Base-by-base conservation (phyloP, 2,797 vertebrate species). In the Podarcis lilfordi region DNA sequence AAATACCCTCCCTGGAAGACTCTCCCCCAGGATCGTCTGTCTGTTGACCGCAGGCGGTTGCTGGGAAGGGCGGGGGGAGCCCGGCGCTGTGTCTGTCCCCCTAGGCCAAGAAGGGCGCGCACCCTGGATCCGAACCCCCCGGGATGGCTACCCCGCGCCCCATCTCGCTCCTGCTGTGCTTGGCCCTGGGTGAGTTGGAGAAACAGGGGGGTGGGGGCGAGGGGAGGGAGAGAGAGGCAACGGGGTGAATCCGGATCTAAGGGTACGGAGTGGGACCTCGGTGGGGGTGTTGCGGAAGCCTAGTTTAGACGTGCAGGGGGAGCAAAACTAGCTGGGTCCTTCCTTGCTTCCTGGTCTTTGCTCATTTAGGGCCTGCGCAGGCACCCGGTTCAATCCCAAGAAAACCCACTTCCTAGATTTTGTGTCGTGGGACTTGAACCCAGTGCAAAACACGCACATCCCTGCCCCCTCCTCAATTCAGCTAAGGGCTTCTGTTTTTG, bases 1-100 rank as follows among this genome's bases (percentile, higher is more conserved):
- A 84, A 90, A 90, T 90, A 90, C 81, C 68, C 68, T 87, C 76
- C 66, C 81, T 50, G 66, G 74, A 74, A 83, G 80, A 45, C 75
- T 84, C 82, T 25, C 59, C 32, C 35, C 27, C 0, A 8, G 82
- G 89, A 87, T 90, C 89, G 59, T 75, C 81, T 90, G 85, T 84
- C 89, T 29, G 45, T 66, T 68, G 89, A 84, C 75, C n/a, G 29
- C 80, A 32, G 29, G 66, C 72, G 84, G 8, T 27, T 21, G 84
- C 40, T 32, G 19, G 25, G 8, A 71, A 43, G 66, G 27, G n/a
- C 37, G 25, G 17, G 50, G 27, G 69, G 13, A 35, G 68, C 29
- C 17, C 32, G 1, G 5, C 32, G 7, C 35, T n/a, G 27, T 32
- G 11, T n/a, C 59, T 59, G 21, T 2, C 43, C 15, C 1, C 4